Conservation (phyloP, 1,140 invertebrate genomes). For the Leptinotarsa defecta region DNA sequence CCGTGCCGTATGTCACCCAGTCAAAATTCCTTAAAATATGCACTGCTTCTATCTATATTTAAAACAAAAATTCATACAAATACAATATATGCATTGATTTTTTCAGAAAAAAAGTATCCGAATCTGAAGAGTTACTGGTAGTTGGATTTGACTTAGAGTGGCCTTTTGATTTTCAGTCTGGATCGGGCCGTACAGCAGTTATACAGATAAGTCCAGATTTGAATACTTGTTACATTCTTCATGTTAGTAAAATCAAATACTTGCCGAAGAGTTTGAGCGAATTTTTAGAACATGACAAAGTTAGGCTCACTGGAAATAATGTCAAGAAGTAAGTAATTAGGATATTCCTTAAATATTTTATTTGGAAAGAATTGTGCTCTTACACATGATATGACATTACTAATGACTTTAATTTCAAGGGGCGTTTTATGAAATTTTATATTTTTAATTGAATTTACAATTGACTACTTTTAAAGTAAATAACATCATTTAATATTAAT, state of each 20-base stretch:
- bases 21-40: too few relatives aligned
- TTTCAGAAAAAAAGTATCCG: slow-evolving; percentile 33
- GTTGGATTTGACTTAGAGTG: slow-evolving; percentile 56
- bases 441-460: too few relatives aligned
- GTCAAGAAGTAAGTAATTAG: slow-evolving; percentile 63
- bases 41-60: background rate
- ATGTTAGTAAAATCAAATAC: slow-evolving; percentile 61
- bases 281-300: slow-evolving; percentile 63
- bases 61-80: background rate
- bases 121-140: slow-evolving; percentile 33
- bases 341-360: too few relatives aligned
- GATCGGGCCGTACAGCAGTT: slow-evolving; percentile 59
- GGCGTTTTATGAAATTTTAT: too few relatives aligned
- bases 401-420: too few relatives aligned
- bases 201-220: slow-evolving; percentile 62
- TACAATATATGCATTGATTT: background rate
- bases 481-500: too few relatives aligned
- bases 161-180: slow-evolving; percentile 21
- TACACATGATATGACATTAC: too few relatives aligned
- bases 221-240: slow-evolving; percentile 62
- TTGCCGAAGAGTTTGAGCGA: slow-evolving; percentile 62
- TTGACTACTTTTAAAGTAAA: too few relatives aligned
- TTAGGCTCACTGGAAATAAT: slow-evolving; percentile 66
- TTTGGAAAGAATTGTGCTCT: too few relatives aligned
- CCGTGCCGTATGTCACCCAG: too few relatives aligned